Percentiles rank a stretch among this genome's conserved stretches.
phyloP scores from a whole-genome alignment of 2,797 vertebrate genomes.

The Aphelocoma californica region DNA sequence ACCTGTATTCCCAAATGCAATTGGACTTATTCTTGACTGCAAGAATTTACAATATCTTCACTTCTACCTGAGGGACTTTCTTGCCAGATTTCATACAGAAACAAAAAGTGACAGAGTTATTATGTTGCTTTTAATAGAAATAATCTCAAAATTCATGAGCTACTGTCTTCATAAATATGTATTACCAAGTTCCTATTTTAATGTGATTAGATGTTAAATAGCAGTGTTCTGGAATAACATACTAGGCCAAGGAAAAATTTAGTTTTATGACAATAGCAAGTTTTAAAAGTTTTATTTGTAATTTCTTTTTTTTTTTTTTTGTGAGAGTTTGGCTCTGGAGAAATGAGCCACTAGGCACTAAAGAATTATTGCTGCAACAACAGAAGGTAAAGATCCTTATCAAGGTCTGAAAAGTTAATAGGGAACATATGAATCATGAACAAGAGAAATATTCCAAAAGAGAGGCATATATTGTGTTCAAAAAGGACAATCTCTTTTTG shows the following conservation, averaged over 20 bases:
- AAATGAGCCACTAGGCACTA: neutral
- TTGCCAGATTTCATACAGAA: neutral
- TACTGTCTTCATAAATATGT: slow-evolving; percentile 28
- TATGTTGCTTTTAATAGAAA: slow-evolving; percentile 37
- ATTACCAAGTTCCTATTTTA: neutral
- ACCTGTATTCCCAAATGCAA: neutral
- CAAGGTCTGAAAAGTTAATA: neutral
- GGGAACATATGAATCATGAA: fast-evolving
- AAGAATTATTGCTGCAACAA: neutral
- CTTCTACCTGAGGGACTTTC: neutral
- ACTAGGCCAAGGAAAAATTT: neutral
- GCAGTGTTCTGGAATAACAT: neutral
- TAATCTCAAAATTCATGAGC: slow-evolving; percentile 15
- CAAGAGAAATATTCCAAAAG: neutral
- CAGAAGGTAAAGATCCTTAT: neutral
- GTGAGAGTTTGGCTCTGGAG: neutral
- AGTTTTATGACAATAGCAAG: neutral
- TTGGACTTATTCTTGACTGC: neutral
- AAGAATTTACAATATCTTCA: neutral
- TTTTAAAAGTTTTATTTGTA: neutral
- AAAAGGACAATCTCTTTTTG: neutral
- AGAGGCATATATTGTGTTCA: neutral
- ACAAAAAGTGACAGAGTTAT: neutral
- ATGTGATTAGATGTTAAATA: slow-evolving; percentile 23
- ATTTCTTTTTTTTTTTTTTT: neutral